Evolutionary conservation across 1,140 invertebrate species (phyloP).

Genomic region (Drosophila orena): DNA sequence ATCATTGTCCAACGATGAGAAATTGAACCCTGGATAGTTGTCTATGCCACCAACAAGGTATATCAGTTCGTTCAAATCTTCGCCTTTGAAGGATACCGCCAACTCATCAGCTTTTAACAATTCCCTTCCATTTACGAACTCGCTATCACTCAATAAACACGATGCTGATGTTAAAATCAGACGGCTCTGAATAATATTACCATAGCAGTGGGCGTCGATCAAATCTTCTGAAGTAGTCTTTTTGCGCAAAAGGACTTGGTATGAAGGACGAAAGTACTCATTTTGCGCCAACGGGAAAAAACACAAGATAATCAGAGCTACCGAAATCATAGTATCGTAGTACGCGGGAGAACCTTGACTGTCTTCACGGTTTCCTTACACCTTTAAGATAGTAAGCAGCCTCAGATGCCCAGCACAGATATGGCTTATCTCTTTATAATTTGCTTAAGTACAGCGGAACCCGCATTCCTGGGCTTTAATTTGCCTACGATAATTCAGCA

Average conservation of each 20-base stretch:
- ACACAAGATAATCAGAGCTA: constrained; percentile 18
- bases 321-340: constrained; percentile 26
- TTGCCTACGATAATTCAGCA: background rate
- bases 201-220: constrained; percentile 21
- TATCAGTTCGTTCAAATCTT: constrained; percentile 8
- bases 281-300: constrained; percentile 15
- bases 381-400: constrained; percentile 16
- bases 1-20: constrained; percentile 24
- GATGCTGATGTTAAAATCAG: constrained; percentile 44
- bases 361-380: constrained; percentile 25
- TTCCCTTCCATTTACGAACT: background rate
- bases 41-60: constrained; percentile 20
- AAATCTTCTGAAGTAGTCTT: constrained; percentile 11
- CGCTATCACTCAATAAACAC: constrained; percentile 14
- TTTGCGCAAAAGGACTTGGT: constrained; percentile 31
- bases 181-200: constrained; percentile 47
- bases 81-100: constrained; percentile 2
- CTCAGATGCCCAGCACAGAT: constrained; percentile 17
- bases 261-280: constrained; percentile 23
- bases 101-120: constrained; percentile 5
- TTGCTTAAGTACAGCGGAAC: constrained; percentile 26
- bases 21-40: constrained; percentile 18
- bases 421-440: constrained; percentile 31
- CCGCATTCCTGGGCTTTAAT: background rate
- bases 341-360: constrained; percentile 26